Evolutionary conservation across 2,888 invertebrate species (phyloP).

Genomic region (Anthrax anthrax): DNA sequence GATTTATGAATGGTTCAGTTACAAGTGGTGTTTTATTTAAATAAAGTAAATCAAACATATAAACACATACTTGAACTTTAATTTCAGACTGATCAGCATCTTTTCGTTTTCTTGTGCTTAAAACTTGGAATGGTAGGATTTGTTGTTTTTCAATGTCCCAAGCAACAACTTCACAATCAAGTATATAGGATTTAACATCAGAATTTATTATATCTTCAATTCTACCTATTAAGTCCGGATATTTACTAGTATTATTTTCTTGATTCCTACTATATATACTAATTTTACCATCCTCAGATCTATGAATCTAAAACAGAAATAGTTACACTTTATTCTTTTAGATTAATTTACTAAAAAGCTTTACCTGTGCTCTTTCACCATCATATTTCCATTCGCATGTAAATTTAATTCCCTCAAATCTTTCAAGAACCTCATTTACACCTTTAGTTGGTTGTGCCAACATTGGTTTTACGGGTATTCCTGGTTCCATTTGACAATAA

Average conservation of each 20-base stretch:
- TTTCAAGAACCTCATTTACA: conserved; percentile 70
- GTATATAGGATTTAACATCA: conserved; percentile 63
- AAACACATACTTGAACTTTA: conserved; percentile 77
- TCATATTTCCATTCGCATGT: conserved; percentile 99
- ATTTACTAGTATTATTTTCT: conserved; percentile 85
- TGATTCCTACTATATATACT: conserved; percentile 91
- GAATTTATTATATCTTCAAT: conserved; percentile 43
- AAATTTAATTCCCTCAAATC: conserved; percentile 73
- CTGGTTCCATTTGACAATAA: conserved; percentile 77
- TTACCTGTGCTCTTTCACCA: conserved; percentile 90
- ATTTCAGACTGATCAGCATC: conserved; percentile 42
- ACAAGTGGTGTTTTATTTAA: conserved; percentile 80
- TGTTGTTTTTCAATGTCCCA: conserved; percentile 78
- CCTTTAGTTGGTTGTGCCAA: conserved; percentile 95
- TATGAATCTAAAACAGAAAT: conserved; percentile 48
- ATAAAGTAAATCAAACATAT: conserved; percentile 90
- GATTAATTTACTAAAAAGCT: not conserved
- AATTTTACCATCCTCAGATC: conserved; percentile 49
- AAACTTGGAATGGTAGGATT: conserved; percentile 91
- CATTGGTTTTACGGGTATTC: conserved; percentile 95
- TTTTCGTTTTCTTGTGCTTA: conserved; percentile 91
- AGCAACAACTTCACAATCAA: conserved; percentile 96
- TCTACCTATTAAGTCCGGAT: conserved; percentile 80
- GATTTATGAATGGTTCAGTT: conserved; percentile 52
- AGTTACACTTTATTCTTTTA: not conserved